Evolutionary conservation across 2,797 vertebrate species (phyloP).

Genomic region (Macropodus opercularis): DNA sequence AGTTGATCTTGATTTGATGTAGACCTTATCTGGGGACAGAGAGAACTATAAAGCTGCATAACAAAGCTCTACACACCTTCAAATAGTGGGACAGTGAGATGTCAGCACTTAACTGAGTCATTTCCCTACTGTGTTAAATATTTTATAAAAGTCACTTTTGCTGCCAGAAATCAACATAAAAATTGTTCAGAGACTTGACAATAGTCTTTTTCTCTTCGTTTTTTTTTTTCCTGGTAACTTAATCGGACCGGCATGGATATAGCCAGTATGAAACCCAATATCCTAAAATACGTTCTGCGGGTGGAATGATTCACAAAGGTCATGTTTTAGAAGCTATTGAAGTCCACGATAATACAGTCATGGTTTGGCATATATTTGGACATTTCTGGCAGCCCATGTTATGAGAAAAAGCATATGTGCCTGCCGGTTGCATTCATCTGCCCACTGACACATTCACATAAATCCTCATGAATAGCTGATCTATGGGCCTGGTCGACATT

Average conservation of each 20-base stretch:
- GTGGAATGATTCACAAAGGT: slow-evolving; percentile 51
- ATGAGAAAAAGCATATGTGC: slow-evolving; percentile 23
- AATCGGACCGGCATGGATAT: slow-evolving; percentile 32
- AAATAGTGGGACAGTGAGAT: slow-evolving; percentile 23
- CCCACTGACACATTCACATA: slow-evolving; percentile 15
- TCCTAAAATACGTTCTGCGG: slow-evolving; percentile 30
- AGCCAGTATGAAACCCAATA: slow-evolving; percentile 36
- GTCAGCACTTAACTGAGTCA: slow-evolving; percentile 7
- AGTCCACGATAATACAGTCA: slow-evolving; percentile 36
- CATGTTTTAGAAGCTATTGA: slow-evolving; percentile 42
- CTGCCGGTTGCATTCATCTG: slow-evolving; percentile 38
- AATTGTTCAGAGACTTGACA: slow-evolving; percentile 39
- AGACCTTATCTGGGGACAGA: slow-evolving; percentile 5
- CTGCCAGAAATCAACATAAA: slow-evolving; percentile 47
- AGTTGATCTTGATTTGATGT: slow-evolving; percentile 21
- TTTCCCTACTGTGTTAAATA: slow-evolving; percentile 34
- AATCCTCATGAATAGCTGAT: slow-evolving; percentile 38
- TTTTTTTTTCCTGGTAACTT: slow-evolving; percentile 16
- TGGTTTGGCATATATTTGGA: slow-evolving; percentile 36
- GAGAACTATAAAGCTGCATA: not conserved
- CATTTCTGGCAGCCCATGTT: slow-evolving; percentile 19
- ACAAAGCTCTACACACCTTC: slow-evolving; percentile 17
- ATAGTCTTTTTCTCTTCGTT: slow-evolving; percentile 15
- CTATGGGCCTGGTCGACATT: slow-evolving; percentile 10
- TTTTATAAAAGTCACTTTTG: slow-evolving; percentile 37